Conservation (phyloP, 2,113 vertebrate species). For the Hipposideros armiger region DNA sequence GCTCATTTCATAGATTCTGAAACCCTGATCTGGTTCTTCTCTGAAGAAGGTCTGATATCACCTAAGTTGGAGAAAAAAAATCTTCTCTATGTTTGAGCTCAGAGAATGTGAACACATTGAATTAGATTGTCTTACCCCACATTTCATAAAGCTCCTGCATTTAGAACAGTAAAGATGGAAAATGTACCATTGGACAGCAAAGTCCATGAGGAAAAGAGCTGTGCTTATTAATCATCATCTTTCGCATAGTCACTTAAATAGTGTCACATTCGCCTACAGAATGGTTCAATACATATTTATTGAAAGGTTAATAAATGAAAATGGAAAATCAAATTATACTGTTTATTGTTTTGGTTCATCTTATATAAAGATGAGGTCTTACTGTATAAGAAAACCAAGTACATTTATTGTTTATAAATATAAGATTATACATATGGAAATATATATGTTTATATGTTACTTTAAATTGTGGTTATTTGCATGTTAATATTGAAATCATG, state of each 20-base stretch:
- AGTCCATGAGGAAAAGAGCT: not conserved
- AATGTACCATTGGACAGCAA: not conserved
- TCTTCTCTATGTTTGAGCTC: not conserved
- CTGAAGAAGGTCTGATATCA: not conserved
- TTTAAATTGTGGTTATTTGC: not conserved
- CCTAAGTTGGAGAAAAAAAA: not conserved
- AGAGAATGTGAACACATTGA: not conserved
- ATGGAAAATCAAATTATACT: not conserved
- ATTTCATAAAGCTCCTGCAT: not conserved
- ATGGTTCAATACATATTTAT: not conserved
- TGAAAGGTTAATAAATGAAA: not conserved
- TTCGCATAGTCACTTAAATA: not conserved
- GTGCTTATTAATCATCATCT: not conserved
- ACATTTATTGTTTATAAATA: not conserved
- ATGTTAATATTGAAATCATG: not conserved
- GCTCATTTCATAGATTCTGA: not conserved
- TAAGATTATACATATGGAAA: not conserved
- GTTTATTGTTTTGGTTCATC: not conserved
- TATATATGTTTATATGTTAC: not conserved
- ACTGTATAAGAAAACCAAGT: not conserved
- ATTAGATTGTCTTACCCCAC: not conserved
- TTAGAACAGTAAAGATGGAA: not conserved
- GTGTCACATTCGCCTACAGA: not conserved
- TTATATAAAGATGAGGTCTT: not conserved
- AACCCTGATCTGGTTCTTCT: not conserved